Evolutionary conservation across 2,888 invertebrate genomes (phyloP).

Genomic region (Apocheima hispidaria): DNA sequence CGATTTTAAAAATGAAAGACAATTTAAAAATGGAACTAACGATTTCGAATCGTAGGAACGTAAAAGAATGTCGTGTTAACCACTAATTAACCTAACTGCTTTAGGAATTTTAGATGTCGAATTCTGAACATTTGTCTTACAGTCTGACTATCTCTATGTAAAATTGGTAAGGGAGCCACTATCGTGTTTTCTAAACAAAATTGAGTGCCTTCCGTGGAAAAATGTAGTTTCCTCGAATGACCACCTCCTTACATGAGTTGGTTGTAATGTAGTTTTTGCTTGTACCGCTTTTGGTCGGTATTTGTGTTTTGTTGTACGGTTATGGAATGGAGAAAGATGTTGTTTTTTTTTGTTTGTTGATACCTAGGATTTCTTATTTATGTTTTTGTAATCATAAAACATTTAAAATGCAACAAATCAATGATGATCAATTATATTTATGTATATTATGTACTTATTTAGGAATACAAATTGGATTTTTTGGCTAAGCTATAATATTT

Average conservation of each 20-base stretch:
- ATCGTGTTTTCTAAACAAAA: background rate
- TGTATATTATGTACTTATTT: background rate
- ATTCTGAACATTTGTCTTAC: constrained; percentile 33
- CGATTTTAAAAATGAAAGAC: constrained; percentile 47
- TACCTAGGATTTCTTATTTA: constrained; percentile 2
- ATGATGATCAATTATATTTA: background rate
- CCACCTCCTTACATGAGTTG: background rate
- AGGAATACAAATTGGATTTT: no score
- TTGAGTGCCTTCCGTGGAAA: background rate
- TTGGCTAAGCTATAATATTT: no score
- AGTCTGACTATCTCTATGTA: background rate
- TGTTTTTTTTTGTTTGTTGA: background rate
- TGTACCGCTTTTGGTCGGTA: constrained; percentile 34
- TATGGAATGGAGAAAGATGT: constrained; percentile 16
- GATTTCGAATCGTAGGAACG: constrained; percentile 46
- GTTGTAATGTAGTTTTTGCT: constrained; percentile 28
- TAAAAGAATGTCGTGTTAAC: constrained; percentile 60
- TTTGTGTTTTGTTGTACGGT: constrained; percentile 34
- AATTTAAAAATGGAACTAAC: constrained; percentile 47
- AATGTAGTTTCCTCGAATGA: background rate
- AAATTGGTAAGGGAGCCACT: background rate
- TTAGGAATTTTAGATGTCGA: constrained; percentile 39
- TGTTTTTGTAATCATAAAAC: background rate
- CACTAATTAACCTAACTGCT: constrained; percentile 80
- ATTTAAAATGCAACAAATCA: constrained; percentile 5